These are phyloP conservation scores for Origma solitaria DNA, from an alignment of 2,113 vertebrate species.

Conservation along the genomic window DNA sequence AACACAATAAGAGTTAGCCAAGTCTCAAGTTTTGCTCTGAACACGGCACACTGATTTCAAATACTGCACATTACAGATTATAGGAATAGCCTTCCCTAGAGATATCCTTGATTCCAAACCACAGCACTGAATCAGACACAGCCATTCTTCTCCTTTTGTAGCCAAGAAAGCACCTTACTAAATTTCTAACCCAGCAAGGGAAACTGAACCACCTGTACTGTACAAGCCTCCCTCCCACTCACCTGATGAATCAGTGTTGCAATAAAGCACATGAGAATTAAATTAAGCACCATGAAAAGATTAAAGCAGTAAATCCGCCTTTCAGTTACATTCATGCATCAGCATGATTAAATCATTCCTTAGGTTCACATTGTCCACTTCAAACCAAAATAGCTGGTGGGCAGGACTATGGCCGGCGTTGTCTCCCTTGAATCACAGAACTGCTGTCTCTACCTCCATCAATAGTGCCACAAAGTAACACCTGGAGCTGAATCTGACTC, in stretches of 20 bases:
- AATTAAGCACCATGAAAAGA: constrained; percentile 7
- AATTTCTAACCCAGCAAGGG: not conserved
- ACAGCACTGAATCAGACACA: accelerated
- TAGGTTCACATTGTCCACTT: not conserved
- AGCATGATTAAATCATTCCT: not conserved
- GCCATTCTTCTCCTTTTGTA: not conserved
- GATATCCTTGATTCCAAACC: not conserved
- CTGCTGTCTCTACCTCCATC: not conserved
- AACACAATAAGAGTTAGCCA: not conserved
- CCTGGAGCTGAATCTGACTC: not conserved
- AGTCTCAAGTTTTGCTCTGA: not conserved
- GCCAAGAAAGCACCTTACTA: not conserved
- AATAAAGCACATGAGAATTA: constrained; percentile 35
- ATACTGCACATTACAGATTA: not conserved
- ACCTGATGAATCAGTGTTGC: constrained; percentile 44
- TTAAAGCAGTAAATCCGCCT: constrained; percentile 5
- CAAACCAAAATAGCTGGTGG: accelerated
- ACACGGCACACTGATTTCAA: not conserved
- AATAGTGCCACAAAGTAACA: not conserved
- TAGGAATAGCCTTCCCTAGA: not conserved
- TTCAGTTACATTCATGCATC: not conserved
- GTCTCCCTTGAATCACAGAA: not conserved
- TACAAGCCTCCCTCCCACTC: constrained; percentile 38
- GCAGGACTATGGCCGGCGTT: not conserved
- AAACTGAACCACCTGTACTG: constrained; percentile 23